Evolutionary conservation across 2,888 invertebrate species (phyloP).

Genomic region (Pristionchus entomophagus): DNA sequence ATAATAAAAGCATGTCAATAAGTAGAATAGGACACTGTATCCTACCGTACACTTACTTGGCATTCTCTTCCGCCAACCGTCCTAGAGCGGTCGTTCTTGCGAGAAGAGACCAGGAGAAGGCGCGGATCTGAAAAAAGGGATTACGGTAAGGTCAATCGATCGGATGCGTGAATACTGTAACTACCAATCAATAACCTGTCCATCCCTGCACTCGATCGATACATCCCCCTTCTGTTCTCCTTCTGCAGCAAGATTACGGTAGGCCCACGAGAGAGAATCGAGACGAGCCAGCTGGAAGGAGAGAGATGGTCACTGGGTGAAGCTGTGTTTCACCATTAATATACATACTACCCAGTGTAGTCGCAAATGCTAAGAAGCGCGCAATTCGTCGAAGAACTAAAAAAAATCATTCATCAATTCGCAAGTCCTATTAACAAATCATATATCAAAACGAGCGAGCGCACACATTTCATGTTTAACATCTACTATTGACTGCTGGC

Average conservation of each 20-base stretch:
- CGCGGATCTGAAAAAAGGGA: not conserved
- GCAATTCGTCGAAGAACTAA: too few relatives aligned
- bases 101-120: constrained; percentile 8
- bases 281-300: constrained; percentile 21
- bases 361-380: too few relatives aligned
- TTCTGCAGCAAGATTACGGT: not conserved
- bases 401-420: too few relatives aligned
- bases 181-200: constrained; percentile 19
- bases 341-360: too few relatives aligned
- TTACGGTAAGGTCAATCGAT: not conserved
- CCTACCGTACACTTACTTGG: not conserved
- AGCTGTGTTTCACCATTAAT: too few relatives aligned
- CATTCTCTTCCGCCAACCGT: not conserved
- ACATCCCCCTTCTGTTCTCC: constrained; percentile 30
- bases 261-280: constrained; percentile 40
- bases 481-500: too few relatives aligned
- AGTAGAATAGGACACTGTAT: not conserved
- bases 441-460: too few relatives aligned
- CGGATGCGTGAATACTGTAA: too few relatives aligned
- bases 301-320: too few relatives aligned
- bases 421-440: too few relatives aligned
- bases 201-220: constrained; percentile 29
- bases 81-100: constrained; percentile 32
- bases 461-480: too few relatives aligned
- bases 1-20: not conserved